A percentile compares a stretch with the other conserved stretches of the same genome.
These are phyloP conservation scores for Drosophila pandora DNA, from an alignment of 1,140 invertebrate genomes.

Conservation along the genomic window DNA sequence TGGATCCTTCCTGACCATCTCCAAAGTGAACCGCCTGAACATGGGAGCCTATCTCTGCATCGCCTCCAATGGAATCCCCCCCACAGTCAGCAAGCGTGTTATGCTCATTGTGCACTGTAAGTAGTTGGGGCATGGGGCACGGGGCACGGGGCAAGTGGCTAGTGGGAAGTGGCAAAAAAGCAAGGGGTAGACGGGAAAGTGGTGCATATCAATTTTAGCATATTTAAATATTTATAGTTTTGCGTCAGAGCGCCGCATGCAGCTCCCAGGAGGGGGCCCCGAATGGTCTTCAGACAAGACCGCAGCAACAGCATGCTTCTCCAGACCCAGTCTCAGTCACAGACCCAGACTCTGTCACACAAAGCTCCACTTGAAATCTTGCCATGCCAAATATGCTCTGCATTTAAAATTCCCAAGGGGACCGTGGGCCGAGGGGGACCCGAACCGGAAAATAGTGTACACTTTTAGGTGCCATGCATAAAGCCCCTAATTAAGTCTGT, in stretches of 20 bases:
- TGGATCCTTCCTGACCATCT: slow-evolving; percentile 90
- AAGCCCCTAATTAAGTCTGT: slow-evolving; percentile 80
- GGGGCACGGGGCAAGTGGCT: background rate
- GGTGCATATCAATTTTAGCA: slow-evolving; percentile 74
- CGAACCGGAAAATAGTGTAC: slow-evolving; percentile 30
- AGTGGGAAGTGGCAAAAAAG: background rate
- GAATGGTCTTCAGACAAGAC: slow-evolving; percentile 44
- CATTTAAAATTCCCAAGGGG: slow-evolving; percentile 68
- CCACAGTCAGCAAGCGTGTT: slow-evolving; percentile 94
- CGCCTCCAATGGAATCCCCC: slow-evolving; percentile 93
- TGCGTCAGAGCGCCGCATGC: slow-evolving; percentile 70
- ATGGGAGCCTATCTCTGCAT: slow-evolving; percentile 97
- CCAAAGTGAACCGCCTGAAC: slow-evolving; percentile 92
- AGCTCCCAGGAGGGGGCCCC: slow-evolving; percentile 25
- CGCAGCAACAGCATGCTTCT: background rate
- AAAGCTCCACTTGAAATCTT: slow-evolving; percentile 73
- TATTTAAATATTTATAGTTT: slow-evolving; percentile 81
- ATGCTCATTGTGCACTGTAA: slow-evolving; percentile 95
- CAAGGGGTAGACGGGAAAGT: background rate
- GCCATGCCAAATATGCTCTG: slow-evolving; percentile 75
- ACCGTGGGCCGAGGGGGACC: background rate
- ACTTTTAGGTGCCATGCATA: slow-evolving; percentile 77
- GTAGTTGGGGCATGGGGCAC: slow-evolving; percentile 81
- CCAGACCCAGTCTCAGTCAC: slow-evolving; percentile 31
- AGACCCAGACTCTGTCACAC: slow-evolving; percentile 43